These are phyloP conservation scores for Limulus polyphemus DNA, from an alignment of 2,888 invertebrate species.

Conservation along the genomic window DNA sequence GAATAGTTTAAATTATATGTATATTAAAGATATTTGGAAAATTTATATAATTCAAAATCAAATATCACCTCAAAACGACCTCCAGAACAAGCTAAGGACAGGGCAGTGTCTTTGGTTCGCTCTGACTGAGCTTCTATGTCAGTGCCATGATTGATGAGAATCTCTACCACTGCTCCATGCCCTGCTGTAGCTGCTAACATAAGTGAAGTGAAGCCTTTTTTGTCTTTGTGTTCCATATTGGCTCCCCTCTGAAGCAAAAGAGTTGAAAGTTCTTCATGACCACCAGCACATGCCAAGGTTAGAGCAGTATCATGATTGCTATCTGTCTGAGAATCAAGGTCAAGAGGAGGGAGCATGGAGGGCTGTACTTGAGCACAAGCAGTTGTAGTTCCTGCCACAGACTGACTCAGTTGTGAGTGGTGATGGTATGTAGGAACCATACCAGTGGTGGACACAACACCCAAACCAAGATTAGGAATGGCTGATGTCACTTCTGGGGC, in stretches of 20 bases:
- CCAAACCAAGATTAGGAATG: no score
- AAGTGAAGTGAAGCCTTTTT: conserved; percentile 95
- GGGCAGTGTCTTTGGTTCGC: conserved; percentile 94
- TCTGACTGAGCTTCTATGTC: conserved; percentile 98
- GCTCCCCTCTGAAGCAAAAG: conserved; percentile 81
- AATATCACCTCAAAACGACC: conserved; percentile 65
- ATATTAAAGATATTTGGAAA: no score
- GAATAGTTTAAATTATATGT: no score
- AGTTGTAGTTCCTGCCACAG: no score
- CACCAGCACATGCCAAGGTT: conserved; percentile 92
- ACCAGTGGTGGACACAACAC: no score
- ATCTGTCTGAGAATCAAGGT: conserved; percentile 95
- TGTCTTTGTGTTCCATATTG: conserved; percentile 94
- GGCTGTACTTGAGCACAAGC: no score
- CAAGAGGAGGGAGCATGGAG: conserved; percentile 36
- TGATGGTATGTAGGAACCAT: no score
- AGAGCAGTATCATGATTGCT: conserved; percentile 97
- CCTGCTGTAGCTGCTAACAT: conserved; percentile 96
- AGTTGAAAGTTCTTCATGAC: conserved; percentile 89
- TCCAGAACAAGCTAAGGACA: conserved; percentile 93
- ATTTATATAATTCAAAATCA: no score
- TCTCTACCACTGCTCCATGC: conserved; percentile 80
- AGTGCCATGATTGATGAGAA: conserved; percentile 83
- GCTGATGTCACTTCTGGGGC: conserved; percentile 29
- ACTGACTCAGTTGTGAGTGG: no score